These are phyloP conservation scores for Nipponia nippon DNA, from an alignment of 2,113 vertebrate genomes.

Conservation along the genomic window DNA sequence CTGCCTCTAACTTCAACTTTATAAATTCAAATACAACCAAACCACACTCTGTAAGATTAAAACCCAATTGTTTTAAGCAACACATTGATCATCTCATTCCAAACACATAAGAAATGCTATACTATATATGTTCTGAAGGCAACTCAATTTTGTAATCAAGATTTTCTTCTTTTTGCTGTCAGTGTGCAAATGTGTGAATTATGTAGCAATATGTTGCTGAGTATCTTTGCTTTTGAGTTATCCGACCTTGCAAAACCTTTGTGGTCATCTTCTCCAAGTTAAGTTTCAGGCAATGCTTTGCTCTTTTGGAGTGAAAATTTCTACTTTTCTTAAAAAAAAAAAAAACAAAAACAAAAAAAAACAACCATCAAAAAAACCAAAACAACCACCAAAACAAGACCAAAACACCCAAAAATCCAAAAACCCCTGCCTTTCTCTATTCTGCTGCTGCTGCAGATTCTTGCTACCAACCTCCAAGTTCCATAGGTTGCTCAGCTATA, in stretches of 20 bases:
- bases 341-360: no score
- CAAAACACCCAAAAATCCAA: background rate
- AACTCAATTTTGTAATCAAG: background rate
- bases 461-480: background rate
- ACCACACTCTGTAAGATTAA: fast-evolving
- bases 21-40: background rate
- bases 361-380: no score
- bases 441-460: background rate
- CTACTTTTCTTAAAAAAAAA: background rate
- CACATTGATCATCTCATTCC: background rate
- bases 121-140: background rate
- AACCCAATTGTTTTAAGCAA: background rate
- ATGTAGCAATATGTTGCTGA: background rate
- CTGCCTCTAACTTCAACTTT: background rate
- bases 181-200: background rate
- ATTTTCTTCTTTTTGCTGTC: background rate
- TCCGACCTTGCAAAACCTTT: background rate
- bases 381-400: background rate
- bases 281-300: background rate
- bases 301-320: background rate
- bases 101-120: background rate
- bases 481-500: background rate
- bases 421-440: background rate
- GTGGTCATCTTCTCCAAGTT: background rate
- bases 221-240: background rate